Evolutionary conservation across 1,140 invertebrate species (phyloP).

Genomic region (Eubasilissa regina): DNA sequence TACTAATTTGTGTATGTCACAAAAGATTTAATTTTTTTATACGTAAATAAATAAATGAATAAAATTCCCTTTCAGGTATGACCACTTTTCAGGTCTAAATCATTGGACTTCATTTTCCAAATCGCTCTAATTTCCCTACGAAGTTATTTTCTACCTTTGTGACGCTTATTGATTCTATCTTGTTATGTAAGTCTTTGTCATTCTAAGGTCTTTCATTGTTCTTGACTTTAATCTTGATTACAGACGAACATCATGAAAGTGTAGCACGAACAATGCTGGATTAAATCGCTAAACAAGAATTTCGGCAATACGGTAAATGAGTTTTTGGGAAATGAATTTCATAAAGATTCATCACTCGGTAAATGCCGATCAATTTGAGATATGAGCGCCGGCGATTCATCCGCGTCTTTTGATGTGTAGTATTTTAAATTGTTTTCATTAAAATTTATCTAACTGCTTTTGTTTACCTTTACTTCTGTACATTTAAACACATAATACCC

Average conservation of each 20-base stretch:
- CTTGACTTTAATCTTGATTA: slow-evolving; percentile 23
- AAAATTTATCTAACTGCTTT: background rate
- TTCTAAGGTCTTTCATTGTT: slow-evolving; percentile 16
- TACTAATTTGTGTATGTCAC: too few species aligned
- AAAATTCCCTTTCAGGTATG: too few species aligned
- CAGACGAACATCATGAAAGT: slow-evolving; percentile 9
- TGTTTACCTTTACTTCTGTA: too few species aligned
- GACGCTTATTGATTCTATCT: slow-evolving; percentile 35
- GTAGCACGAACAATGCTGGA: slow-evolving; percentile 22
- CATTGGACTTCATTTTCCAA: slow-evolving; percentile 2
- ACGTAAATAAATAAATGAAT: too few species aligned
- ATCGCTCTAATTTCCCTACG: slow-evolving; percentile 10
- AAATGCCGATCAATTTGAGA: background rate
- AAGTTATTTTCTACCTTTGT: slow-evolving; percentile 31
- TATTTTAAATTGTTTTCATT: background rate
- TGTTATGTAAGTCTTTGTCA: slow-evolving; percentile 24
- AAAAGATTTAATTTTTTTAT: too few species aligned
- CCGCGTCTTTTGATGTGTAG: background rate
- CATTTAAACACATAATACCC: too few species aligned
- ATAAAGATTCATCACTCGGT: slow-evolving; percentile 21
- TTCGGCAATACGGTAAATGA: slow-evolving; percentile 32
- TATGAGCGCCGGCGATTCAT: background rate
- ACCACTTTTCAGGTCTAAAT: background rate
- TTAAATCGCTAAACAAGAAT: slow-evolving; percentile 13
- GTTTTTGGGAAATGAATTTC: slow-evolving; percentile 7